Evolutionary conservation across 2,888 invertebrate genomes (phyloP).

Genomic region (Timema cristinae): DNA sequence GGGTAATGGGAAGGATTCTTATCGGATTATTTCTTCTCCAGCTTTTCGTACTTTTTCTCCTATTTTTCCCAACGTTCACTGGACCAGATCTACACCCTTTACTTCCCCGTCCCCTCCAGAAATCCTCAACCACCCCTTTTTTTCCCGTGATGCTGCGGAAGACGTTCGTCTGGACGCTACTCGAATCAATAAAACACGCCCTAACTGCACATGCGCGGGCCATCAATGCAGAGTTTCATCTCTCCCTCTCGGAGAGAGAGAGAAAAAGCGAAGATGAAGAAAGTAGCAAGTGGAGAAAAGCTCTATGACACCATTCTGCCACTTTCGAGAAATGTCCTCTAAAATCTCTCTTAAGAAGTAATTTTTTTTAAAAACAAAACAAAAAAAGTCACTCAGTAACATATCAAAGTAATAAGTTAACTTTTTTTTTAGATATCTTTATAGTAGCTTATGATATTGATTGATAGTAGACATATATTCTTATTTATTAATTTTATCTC

Average conservation of each 20-base stretch:
- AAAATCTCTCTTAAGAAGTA: too few relatives aligned
- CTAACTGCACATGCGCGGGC: conserved; percentile 15
- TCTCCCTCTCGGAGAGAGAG: background rate
- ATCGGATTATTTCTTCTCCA: conserved; percentile 10
- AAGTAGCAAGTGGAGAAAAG: too few relatives aligned
- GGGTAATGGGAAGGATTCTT: background rate
- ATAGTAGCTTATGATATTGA: too few relatives aligned
- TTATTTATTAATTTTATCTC: too few relatives aligned
- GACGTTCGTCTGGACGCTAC: background rate
- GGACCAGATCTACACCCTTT: background rate
- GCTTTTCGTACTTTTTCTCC: background rate
- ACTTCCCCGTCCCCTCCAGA: conserved; percentile 12
- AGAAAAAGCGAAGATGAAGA: too few relatives aligned
- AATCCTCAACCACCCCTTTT: background rate
- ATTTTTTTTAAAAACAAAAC: too few relatives aligned
- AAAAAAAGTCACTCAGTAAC: too few relatives aligned
- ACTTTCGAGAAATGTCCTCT: too few relatives aligned
- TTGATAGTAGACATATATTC: too few relatives aligned
- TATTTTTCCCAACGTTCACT: background rate
- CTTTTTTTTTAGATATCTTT: too few relatives aligned
- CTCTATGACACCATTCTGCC: too few relatives aligned
- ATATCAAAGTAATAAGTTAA: too few relatives aligned
- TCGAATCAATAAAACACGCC: conserved; percentile 15
- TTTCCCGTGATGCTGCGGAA: conserved; percentile 6
- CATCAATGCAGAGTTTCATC: conserved; percentile 13